Evolutionary conservation across 2,797 vertebrate species (phyloP).

Genomic region (Dermochelys coriacea): DNA sequence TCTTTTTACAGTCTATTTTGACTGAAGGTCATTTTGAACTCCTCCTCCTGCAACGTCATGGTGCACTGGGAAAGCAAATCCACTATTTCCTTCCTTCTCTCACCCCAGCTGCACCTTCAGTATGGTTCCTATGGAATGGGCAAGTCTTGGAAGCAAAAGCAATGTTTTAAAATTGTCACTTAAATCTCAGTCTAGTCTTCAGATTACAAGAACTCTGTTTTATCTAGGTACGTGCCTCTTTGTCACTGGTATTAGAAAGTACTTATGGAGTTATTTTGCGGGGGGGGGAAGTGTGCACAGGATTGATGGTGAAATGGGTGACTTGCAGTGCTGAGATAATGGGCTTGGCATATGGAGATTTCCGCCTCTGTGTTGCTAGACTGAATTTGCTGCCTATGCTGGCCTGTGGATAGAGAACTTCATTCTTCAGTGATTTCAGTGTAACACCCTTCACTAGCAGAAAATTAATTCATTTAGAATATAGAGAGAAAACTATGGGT

Average conservation of each 20-base stretch:
- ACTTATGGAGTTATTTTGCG: not conserved
- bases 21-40: constrained; percentile 39
- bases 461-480: not conserved
- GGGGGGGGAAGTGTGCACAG: not conserved
- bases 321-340: constrained; percentile 6
- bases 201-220: not conserved
- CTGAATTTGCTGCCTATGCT: constrained; percentile 16
- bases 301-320: constrained; percentile 16
- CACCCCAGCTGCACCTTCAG: not conserved
- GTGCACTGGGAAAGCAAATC: constrained; percentile 60
- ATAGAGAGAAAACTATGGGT: not conserved
- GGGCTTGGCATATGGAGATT: constrained; percentile 9
- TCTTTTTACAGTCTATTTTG: constrained; percentile 3
- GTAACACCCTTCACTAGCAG: not conserved
- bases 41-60: constrained; percentile 47
- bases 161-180: not conserved
- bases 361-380: not conserved
- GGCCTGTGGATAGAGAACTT: not conserved
- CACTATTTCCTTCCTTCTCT: constrained; percentile 18
- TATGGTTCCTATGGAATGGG: not conserved
- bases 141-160: constrained; percentile 8
- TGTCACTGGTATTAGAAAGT: not conserved
- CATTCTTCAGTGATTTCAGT: not conserved
- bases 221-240: constrained; percentile 1
- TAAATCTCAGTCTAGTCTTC: not conserved